Evolutionary conservation across 2,888 invertebrate species (phyloP).

Genomic region (Muscina levida): DNA sequence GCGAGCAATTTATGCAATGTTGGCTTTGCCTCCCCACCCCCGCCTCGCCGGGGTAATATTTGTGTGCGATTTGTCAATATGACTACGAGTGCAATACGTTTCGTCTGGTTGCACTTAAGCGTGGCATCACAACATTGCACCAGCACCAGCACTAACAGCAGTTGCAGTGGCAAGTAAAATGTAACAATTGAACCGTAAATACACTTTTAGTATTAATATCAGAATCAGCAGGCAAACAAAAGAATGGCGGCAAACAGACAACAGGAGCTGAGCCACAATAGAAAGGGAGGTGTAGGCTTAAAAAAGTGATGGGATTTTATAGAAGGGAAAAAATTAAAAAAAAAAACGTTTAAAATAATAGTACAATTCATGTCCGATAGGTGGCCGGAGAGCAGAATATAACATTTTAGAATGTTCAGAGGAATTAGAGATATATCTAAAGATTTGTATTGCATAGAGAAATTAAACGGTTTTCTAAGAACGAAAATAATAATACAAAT

Average conservation of each 20-base stretch:
- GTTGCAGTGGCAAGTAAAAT: slow-evolving; percentile 36
- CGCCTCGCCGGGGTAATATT: too few relatives aligned
- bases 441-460: too few relatives aligned
- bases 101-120: slow-evolving; percentile 45
- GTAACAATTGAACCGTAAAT: slow-evolving; percentile 63
- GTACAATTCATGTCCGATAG: too few relatives aligned
- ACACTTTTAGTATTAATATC: slow-evolving; percentile 42
- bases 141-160: slow-evolving; percentile 2
- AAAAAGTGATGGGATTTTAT: background rate
- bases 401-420: too few relatives aligned
- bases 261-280: background rate
- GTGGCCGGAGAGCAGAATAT: too few relatives aligned
- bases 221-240: slow-evolving; percentile 1
- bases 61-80: slow-evolving; percentile 23
- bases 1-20: background rate
- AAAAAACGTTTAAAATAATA: too few relatives aligned
- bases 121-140: slow-evolving; percentile 6
- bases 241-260: background rate
- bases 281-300: background rate
- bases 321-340: background rate
- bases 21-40: background rate
- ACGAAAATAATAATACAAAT: too few relatives aligned
- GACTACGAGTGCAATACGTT: slow-evolving; percentile 21
- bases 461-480: too few relatives aligned
- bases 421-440: too few relatives aligned